phyloP scores from a whole-genome alignment of 2,888 invertebrate species.

The Drosophila borealis region DNA sequence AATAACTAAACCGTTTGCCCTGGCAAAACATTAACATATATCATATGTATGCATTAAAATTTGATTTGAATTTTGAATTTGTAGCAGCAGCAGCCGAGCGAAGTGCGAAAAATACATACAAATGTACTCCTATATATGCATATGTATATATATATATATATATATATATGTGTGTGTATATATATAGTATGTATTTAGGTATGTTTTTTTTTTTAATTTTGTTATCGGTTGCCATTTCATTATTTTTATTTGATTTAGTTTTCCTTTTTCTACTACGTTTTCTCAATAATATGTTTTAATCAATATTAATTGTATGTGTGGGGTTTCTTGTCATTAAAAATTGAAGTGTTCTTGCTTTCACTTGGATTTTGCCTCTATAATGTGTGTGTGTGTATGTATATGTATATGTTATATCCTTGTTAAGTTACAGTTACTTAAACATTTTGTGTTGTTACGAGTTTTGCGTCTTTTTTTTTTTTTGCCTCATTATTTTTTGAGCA shows the following conservation, averaged over 20 bases:
- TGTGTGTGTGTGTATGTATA: constrained; percentile 39
- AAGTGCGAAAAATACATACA: constrained; percentile 54
- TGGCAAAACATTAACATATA: constrained; percentile 47
- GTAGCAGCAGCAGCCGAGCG: constrained; percentile 58
- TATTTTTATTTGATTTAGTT: constrained; percentile 12
- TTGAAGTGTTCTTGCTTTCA: constrained; percentile 37
- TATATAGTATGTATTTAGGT: constrained; percentile 26
- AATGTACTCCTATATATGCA: constrained; percentile 16
- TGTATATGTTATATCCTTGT: constrained; percentile 60
- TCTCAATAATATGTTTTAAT: constrained; percentile 40
- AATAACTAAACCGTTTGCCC: constrained; percentile 50
- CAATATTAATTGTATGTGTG: constrained; percentile 42
- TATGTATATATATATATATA: constrained; percentile 13
- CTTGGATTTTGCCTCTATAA: constrained; percentile 52
- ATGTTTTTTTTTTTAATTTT: constrained; percentile 27
- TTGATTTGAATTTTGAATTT: constrained; percentile 38
- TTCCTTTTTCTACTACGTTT: constrained; percentile 30
- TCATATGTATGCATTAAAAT: constrained; percentile 50
- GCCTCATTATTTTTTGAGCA: constrained; percentile 42
- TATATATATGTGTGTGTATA: constrained; percentile 6
- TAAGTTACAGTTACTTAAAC: constrained; percentile 68
- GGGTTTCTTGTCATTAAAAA: constrained; percentile 54
- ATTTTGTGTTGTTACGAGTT: constrained; percentile 44
- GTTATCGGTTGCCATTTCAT: constrained; percentile 33
- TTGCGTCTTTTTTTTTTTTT: constrained; percentile 28